Base-by-base conservation (phyloP, 2,888 invertebrate species). In the Eledona agricola region DNA sequence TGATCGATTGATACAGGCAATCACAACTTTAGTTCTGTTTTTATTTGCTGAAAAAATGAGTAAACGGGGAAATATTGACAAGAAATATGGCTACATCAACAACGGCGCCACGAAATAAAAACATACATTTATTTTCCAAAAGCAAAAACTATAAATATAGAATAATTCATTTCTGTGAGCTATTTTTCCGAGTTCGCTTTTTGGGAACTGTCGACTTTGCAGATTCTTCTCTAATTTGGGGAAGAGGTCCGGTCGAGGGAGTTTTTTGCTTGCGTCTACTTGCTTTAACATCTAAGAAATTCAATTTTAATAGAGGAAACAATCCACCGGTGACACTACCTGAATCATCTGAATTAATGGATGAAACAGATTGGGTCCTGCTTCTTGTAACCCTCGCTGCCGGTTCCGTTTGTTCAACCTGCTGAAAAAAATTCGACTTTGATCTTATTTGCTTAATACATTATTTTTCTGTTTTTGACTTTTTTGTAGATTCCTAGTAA, bases 281-380 rank as follows among this genome's bases (percentile, higher is more conserved):
- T n/a, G n/a, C n/a, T n/a, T n/a, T 7, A 7, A 26, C 26, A 7
- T 6, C 4, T 7, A 7, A 26, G 5, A 26, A 4, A 7, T 26
- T 7, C 26, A 4, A 4, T 19, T 19, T 19, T 19, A 4, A n/a
- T n/a, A n/a, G n/a, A n/a, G n/a, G n/a, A 6, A 2, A 19, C 4
- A 42, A 25, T 17, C 4, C n/a, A n/a, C n/a, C n/a, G n/a, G n/a
- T n/a, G n/a, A n/a, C n/a, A n/a, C n/a, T 28, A 47, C 47, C 7
- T 25, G 47, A 37, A 19, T 28, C 37, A 10, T 35, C 60, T 9
- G 66, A 64, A 34, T 59, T 57, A 10, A 42, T 37, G 1, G 66
- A 62, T 12, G 64, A 62, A 6, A 59, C 45, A 1, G 64, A 63
- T n/a, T 34, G 51, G 4, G 57, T 28, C 38, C 62, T 57, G 32